Evolutionary conservation across 2,113 vertebrate species (phyloP).

Genomic region (Microtus richardsoni): DNA sequence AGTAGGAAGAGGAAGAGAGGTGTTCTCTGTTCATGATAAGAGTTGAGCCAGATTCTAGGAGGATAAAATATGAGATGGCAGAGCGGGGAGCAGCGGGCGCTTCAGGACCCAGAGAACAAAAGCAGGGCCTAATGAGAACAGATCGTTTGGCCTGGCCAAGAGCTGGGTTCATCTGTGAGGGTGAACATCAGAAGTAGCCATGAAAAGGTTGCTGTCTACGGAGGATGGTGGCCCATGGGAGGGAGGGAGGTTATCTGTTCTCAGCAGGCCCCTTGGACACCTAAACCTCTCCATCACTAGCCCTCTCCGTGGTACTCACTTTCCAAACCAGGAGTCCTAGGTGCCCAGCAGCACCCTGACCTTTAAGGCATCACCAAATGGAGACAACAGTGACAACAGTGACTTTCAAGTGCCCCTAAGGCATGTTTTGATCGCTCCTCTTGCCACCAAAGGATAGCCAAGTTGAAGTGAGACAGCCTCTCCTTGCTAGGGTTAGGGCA

Average conservation of each 20-base stretch:
- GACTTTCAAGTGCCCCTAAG: neutral
- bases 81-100: neutral
- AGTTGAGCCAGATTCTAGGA: neutral
- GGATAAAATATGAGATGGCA: neutral
- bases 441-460: slow-evolving; percentile 42
- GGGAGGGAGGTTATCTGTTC: neutral
- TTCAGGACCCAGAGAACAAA: neutral
- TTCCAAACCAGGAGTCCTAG: neutral
- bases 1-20: neutral
- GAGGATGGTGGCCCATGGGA: neutral
- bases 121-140: neutral
- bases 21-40: neutral
- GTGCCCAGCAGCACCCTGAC: neutral
- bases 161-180: neutral
- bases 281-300: neutral
- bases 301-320: neutral
- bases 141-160: neutral
- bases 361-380: neutral
- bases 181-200: neutral
- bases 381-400: neutral
- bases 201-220: neutral
- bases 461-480: slow-evolving; percentile 60
- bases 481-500: slow-evolving; percentile 58
- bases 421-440: neutral
- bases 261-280: neutral